phyloP scores from a whole-genome alignment of 2,113 vertebrate species.

The Sebastes schlegelii region DNA sequence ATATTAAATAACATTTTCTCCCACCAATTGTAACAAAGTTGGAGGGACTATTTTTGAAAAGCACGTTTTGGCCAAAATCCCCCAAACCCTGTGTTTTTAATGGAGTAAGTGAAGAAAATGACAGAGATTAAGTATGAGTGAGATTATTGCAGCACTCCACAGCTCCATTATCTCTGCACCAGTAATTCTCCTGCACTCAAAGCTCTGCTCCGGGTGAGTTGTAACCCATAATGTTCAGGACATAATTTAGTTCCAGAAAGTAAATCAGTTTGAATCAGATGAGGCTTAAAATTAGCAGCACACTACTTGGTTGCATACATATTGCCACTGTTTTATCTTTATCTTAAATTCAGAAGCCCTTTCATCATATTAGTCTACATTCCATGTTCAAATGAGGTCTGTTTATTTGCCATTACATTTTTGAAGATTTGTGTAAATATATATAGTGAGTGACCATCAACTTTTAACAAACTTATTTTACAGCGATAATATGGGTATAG shows the following conservation, averaged over 20 bases:
- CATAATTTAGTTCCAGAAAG: constrained; percentile 5
- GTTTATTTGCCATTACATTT: not conserved
- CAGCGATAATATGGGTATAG: not conserved
- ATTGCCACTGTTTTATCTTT: not conserved
- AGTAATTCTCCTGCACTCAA: constrained; percentile 14
- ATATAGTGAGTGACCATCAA: not conserved
- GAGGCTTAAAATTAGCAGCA: not conserved
- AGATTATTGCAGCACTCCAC: constrained; percentile 8
- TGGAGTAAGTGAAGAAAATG: constrained; percentile 12
- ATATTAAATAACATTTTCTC: not conserved
- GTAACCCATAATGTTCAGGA: not conserved
- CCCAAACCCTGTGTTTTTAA: not conserved
- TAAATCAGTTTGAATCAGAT: not conserved
- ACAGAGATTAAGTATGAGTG: not conserved
- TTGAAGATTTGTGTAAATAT: not conserved
- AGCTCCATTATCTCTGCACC: constrained; percentile 27
- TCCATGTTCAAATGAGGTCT: not conserved
- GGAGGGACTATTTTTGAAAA: constrained; percentile 1
- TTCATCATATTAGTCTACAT: not conserved
- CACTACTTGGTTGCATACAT: not conserved
- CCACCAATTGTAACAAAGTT: not conserved
- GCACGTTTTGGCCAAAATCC: not conserved
- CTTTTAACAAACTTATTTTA: not conserved
- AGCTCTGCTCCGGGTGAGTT: not conserved
- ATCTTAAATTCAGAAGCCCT: not conserved